Evolutionary conservation across 2,888 invertebrate species (phyloP), one percentile per base, ranked within the genome.

Genomic region (Sipha maydis): DNA sequence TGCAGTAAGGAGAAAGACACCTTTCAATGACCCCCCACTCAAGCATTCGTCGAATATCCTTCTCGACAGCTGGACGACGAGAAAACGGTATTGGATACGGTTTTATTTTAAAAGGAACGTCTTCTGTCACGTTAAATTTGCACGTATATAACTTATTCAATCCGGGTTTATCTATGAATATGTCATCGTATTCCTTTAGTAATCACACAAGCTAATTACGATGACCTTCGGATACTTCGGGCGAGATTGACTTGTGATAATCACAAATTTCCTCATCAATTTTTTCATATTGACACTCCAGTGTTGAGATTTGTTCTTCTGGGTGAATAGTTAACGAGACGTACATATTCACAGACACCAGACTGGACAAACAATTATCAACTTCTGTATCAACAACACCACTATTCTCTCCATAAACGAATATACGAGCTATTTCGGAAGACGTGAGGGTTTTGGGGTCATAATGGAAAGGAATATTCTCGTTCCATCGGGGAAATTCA

Each of bases 11-110:
- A 5, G 71, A 73, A 3, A 38, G 25, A 73, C 69, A 31, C n/a
- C 54, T 69, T 73, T 83, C 73, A 8, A 83, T 73, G 3, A 83
- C 73, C 21, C 73, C 83, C 71, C 71, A 83, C 2, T 48, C 25
- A 14, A 85, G 7, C 75, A 76, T 85, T 1, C 75, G 56, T 14
- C 34, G 8, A 7, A 85, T 14, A 28, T 85, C 76, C 11, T 25
- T 17, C 5, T 41, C 38, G 0, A 85, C 76, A 0, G 77, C 75
- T 1, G 38, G 34, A 38, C 69, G 19, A 9, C 67, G 34, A 11
- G 85, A 48, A 28, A 75, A 85, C 4, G 61, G 85, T 4, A 85
- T 25, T 5, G 85, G 76, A 34, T 85, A 85, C 1, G 56, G 56
- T 0, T 21, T 19, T 2, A 38, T 17, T 7, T 67, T 61, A 3